Conservation (phyloP, 1,140 invertebrate species). For the Eupristina koningsbergeri region DNA sequence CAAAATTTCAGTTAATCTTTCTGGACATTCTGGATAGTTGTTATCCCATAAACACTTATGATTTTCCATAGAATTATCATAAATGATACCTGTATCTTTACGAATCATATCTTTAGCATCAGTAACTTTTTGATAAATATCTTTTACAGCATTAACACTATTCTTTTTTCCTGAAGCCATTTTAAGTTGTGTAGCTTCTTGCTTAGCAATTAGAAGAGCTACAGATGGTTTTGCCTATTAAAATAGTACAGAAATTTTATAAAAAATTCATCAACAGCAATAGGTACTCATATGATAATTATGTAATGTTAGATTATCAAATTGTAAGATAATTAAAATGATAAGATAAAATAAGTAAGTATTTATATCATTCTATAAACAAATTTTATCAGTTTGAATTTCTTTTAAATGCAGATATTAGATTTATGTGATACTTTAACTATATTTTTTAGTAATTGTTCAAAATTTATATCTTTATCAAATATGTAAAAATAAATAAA, state of each 20-base stretch:
- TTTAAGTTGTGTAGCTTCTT: slow-evolving; percentile 64
- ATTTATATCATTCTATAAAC: neutral
- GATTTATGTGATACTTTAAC: neutral
- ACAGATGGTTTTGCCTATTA: slow-evolving; percentile 67
- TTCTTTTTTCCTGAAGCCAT: slow-evolving; percentile 56
- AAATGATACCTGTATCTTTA: slow-evolving; percentile 83
- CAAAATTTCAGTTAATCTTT: slow-evolving; percentile 81
- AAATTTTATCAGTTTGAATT: neutral
- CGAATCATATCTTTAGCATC: slow-evolving; percentile 76
- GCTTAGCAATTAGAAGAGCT: slow-evolving; percentile 67
- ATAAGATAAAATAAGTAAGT: slow-evolving; percentile 42
- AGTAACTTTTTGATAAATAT: slow-evolving; percentile 76
- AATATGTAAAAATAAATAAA: too few relatives aligned
- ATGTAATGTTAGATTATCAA: neutral
- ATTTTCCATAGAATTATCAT: slow-evolving; percentile 83
- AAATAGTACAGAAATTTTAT: slow-evolving; percentile 16
- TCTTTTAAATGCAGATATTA: neutral
- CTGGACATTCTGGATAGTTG: slow-evolving; percentile 87
- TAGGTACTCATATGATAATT: neutral
- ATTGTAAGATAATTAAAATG: slow-evolving; percentile 12
- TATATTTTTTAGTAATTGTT: too few relatives aligned
- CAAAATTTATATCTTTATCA: too few relatives aligned
- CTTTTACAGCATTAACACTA: slow-evolving; percentile 58
- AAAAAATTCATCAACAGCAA: neutral
- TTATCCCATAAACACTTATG: slow-evolving; percentile 89